Evolutionary conservation across 2,113 vertebrate genomes (phyloP), one percentile per base, ranked within the genome.

Genomic region (Syngnathus typhle): DNA sequence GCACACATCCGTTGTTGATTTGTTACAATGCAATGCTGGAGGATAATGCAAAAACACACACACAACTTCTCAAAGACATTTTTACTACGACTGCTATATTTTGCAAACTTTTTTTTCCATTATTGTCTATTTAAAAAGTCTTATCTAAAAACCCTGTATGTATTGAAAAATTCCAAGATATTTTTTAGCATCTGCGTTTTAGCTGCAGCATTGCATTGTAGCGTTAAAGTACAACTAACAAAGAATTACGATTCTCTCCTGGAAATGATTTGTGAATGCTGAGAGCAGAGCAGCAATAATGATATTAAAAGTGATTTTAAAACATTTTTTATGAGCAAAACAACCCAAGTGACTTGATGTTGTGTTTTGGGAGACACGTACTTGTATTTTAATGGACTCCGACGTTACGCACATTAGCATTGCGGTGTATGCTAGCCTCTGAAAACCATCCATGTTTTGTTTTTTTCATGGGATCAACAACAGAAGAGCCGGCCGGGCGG

Each of bases 401-500:
- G 13, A 58, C 12, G 1, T 58, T 32, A n/a, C 6, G 21, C 52
- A 23, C 21, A 5, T 13, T 13, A 23, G 23, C 52, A 55, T 23
- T 12, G 11, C 44, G 38, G 41, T 32, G 32, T 65, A 56, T n/a
- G 38, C 36, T 41, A 11, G 5, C 21, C 19, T 60, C 38, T 41
- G 37, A 10, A n/a, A 71, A 68, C 27, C 32, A 73, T 71, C 67
- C 73, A 76, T 60, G 82, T 84, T 9, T 79, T 74, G 76, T 86
- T 80, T 81, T 67, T 73, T 51, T 51, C 5, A 4, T 19, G 49
- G 49, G 49, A 72, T 70, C 69, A 68, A 76, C 80, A 83, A 83
- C 83, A 69, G 65, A 87, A 82, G 84, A 59, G 70, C 77, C 79
- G 77, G 76, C 83, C 72, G 73, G 69, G 69, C 79, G 77, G 76